Evolutionary conservation across 1,140 invertebrate species (phyloP).

Genomic region (silkworm (Bombyx mori)): DNA sequence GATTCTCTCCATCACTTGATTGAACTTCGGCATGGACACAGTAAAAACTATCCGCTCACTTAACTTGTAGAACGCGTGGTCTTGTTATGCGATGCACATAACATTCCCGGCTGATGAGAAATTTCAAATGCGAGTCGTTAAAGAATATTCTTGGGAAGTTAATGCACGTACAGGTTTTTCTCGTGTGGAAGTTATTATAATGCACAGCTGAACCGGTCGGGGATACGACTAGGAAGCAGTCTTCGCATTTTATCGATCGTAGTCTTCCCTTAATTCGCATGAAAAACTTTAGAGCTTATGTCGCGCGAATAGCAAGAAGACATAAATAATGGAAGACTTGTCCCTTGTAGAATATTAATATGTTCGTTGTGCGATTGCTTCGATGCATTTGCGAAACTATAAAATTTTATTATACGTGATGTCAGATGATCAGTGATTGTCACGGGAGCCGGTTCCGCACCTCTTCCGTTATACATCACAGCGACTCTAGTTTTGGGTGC

Average conservation of each 20-base stretch:
- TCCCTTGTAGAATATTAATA: conserved; percentile 23
- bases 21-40: conserved; percentile 4
- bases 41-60: conserved; percentile 2
- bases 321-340: conserved; percentile 29
- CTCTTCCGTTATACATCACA: conserved; percentile 62
- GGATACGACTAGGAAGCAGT: conserved; percentile 33
- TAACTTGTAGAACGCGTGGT: conserved; percentile 6
- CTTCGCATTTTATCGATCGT: conserved; percentile 31
- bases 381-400: conserved; percentile 18
- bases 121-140: conserved; percentile 16
- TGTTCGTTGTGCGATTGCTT: conserved; percentile 3
- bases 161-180: conserved; percentile 29
- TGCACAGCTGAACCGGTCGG: conserved; percentile 34
- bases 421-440: conserved; percentile 31
- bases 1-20: conserved; percentile 7
- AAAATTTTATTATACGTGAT: conserved; percentile 17
- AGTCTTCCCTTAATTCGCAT: conserved; percentile 24
- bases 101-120: conserved; percentile 10
- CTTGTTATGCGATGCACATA: conserved; percentile 6
- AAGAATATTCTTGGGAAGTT: conserved; percentile 21
- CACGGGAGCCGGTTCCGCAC: conserved; percentile 36
- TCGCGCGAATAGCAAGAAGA: conserved; percentile 20
- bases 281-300: conserved; percentile 28
- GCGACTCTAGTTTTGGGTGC: conserved; percentile 28
- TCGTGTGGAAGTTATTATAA: conserved; percentile 35